Evolutionary conservation across 2,113 vertebrate genomes (phyloP).

Genomic region (Hypomesus transpacificus): DNA sequence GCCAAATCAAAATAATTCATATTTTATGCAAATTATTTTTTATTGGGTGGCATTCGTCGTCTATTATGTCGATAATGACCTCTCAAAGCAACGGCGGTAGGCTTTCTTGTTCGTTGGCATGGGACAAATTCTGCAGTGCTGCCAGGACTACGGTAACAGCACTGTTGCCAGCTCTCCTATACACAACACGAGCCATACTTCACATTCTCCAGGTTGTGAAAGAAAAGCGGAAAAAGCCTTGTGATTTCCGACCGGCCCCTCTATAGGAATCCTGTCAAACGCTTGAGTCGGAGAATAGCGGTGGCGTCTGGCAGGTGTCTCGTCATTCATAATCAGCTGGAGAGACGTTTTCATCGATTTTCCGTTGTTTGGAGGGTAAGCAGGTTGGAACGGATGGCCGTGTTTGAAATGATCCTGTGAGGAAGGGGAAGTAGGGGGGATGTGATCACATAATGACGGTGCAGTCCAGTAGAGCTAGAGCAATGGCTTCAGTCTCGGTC

Average conservation of each 20-base stretch:
- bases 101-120: not conserved
- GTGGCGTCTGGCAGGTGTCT: not conserved
- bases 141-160: not conserved
- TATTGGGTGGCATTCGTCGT: not conserved
- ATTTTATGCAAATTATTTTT: not conserved
- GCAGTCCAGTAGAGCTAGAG: too few relatives aligned
- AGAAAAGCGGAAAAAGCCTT: constrained; percentile 2
- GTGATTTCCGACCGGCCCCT: not conserved
- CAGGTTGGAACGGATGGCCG: not conserved
- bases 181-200: constrained; percentile 6
- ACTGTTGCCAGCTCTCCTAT: not conserved
- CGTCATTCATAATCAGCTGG: not conserved
- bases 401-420: too few relatives aligned
- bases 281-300: constrained; percentile 3
- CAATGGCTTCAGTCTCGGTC: too few relatives aligned
- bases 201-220: constrained; percentile 5
- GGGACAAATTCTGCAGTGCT: not conserved
- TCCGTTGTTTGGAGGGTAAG: not conserved
- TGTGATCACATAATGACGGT: too few relatives aligned
- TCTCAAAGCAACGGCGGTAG: not conserved
- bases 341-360: not conserved
- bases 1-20: not conserved
- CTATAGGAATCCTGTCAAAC: not conserved
- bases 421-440: too few relatives aligned
- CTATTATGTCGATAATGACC: not conserved